Base-by-base conservation (phyloP, 2,888 invertebrate species). In the Pseudococcus viburni region DNA sequence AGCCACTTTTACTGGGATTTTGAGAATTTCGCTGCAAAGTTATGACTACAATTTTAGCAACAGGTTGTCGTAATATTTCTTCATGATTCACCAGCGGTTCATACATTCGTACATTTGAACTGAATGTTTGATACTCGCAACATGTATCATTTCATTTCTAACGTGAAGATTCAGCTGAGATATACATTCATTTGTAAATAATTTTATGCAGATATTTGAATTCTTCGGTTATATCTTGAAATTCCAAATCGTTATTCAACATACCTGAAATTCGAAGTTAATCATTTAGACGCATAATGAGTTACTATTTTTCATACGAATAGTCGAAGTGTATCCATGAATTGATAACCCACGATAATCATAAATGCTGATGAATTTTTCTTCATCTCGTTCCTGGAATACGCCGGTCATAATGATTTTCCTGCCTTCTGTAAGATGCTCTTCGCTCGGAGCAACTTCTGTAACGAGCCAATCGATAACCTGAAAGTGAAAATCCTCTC, bases 321-420 rank as follows among this genome's bases (percentile, higher is more conserved):
- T 26, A 26, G 2, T 22, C 11, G 1, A 26, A 26, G 11, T 68
- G 11, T 9, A 6, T 42, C 9, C 3, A 33, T n/a, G n/a, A n/a
- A 39, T 6, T 68, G 22, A 33, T 68, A 73, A 73, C 73, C 5
- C 33, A 73, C 73, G 73, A 17, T 73, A 73, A 73, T 73, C 73
- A 8, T 33, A 73, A 73, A 73, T 73, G 15, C 8, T 73, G 9
- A 73, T 17, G 33, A 33, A 73, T 17, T 73, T 33, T 15, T 64
- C 64, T 7, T 6, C 73, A 6, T 73, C 17, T 17, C 33, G 33
- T 17, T 73, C 39, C 17, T 33, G 26, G 1, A 73, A 17, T 19
- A 73, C 73, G 33, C 73, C 73, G 6, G 33, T 73, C 3, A 73
- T 33, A 15, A 73, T 33, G 7, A 73, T 33, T 73, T 73, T 73